Conservation (phyloP, 2,113 vertebrate genomes). For the Nycticryphes semicollaris region DNA sequence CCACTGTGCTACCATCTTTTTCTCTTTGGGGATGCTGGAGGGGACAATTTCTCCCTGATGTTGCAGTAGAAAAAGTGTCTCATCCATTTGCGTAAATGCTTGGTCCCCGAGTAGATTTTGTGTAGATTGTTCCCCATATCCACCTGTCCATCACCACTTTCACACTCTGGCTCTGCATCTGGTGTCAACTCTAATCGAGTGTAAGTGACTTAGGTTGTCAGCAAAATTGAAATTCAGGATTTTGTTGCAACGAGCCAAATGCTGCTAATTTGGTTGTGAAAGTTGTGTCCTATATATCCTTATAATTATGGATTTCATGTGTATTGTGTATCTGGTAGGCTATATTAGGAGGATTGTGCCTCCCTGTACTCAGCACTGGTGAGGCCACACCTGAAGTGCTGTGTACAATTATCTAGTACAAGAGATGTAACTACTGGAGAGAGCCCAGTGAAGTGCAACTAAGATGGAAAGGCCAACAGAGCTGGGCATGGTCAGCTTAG, state of each 20-base stretch:
- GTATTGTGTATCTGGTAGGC: background rate
- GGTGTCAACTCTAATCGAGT: background rate
- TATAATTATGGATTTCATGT: background rate
- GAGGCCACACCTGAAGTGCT: background rate
- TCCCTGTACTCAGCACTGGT: fast-evolving
- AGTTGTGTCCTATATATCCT: background rate
- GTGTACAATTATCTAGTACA: background rate
- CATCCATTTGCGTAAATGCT: background rate
- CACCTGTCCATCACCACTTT: background rate
- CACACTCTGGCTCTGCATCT: background rate
- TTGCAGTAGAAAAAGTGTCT: background rate
- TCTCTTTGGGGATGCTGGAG: background rate
- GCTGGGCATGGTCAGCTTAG: background rate
- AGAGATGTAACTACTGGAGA: background rate
- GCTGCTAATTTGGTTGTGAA: background rate
- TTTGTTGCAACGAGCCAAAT: background rate
- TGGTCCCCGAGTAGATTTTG: background rate
- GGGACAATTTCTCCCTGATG: background rate
- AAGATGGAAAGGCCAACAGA: background rate
- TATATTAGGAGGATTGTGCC: background rate
- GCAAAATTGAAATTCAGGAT: background rate
- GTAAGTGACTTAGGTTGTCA: background rate
- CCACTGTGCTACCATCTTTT: background rate
- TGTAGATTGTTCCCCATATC: background rate
- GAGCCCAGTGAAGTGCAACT: background rate